Conservation (phyloP, 1,140 invertebrate species). For the Drosophila aff. region DNA sequence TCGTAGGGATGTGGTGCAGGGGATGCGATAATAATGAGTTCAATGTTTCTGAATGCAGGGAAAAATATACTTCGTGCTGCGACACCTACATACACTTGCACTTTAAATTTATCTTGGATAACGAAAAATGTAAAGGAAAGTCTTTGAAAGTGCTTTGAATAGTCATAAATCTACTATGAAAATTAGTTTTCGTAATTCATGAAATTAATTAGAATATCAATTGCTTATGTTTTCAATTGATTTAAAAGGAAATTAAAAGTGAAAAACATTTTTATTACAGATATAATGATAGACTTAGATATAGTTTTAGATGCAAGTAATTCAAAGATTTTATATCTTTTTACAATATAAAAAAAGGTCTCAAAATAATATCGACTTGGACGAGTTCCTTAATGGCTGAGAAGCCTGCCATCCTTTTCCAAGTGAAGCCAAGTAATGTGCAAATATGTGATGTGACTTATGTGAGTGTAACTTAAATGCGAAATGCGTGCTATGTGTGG, state of each 20-base stretch:
- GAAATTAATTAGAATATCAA: background rate
- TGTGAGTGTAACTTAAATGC: background rate
- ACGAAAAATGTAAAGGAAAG: background rate
- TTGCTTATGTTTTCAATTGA: background rate
- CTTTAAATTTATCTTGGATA: background rate
- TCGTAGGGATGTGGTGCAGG: slow-evolving; percentile 32
- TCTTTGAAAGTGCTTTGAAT: background rate
- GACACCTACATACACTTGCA: background rate
- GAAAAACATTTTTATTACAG: background rate
- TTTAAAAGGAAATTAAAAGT: background rate
- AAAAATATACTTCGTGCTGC: background rate
- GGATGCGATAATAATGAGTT: slow-evolving; percentile 36
- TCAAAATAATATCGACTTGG: background rate
- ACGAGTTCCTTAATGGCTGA: background rate
- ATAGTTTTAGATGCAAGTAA: background rate
- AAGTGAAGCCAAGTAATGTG: background rate
- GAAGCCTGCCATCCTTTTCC: background rate
- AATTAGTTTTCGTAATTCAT: background rate
- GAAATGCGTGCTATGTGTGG: background rate
- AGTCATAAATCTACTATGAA: background rate
- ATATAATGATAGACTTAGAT: too few relatives aligned
- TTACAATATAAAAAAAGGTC: too few relatives aligned
- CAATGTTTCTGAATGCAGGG: background rate
- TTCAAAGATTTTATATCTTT: background rate
- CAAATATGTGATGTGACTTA: slow-evolving; percentile 1